Percentiles rank a stretch among this genome's conserved stretches.
Evolutionary conservation across 1,140 invertebrate genomes (phyloP).

Genomic region (Drosophila pseudoobscura): DNA sequence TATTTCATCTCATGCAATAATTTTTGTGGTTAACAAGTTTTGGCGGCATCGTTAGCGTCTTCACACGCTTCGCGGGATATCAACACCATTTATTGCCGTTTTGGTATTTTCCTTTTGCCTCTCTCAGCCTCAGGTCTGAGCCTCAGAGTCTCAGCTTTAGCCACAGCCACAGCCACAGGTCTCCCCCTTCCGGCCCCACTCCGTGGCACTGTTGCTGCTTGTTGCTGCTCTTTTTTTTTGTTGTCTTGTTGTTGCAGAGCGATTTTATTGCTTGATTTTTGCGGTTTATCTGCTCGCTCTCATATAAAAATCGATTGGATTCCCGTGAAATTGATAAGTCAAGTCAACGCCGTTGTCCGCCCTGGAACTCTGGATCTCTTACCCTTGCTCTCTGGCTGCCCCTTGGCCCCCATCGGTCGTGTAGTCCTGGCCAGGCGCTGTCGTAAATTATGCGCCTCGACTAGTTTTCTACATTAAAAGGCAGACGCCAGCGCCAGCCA

Average conservation of each 20-base stretch:
- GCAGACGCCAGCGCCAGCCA: slow-evolving; percentile 72
- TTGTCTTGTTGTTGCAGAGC: slow-evolving; percentile 42
- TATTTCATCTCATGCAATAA: slow-evolving; percentile 82
- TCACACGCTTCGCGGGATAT: slow-evolving; percentile 83
- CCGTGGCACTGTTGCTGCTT: slow-evolving; percentile 10
- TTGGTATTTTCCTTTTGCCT: slow-evolving; percentile 75
- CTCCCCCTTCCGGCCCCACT: background rate
- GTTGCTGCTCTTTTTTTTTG: slow-evolving; percentile 63
- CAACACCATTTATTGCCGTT: slow-evolving; percentile 83
- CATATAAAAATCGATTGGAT: slow-evolving; percentile 83
- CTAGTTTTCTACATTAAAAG: slow-evolving; percentile 82
- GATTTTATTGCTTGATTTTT: slow-evolving; percentile 81
- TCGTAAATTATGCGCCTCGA: slow-evolving; percentile 81
- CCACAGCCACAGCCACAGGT: no score
- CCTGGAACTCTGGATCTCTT: background rate
- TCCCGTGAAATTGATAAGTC: slow-evolving; percentile 83
- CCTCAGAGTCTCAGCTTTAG: background rate
- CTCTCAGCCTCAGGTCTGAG: slow-evolving; percentile 6
- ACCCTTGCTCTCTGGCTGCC: background rate
- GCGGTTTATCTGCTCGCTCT: slow-evolving; percentile 80
- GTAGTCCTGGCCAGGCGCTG: slow-evolving; percentile 38
- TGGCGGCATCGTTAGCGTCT: slow-evolving; percentile 83
- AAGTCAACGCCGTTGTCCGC: slow-evolving; percentile 67
- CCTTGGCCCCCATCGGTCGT: slow-evolving; percentile 1
- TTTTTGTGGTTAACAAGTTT: slow-evolving; percentile 83